A percentile compares a stretch with the other conserved stretches of the same genome.
Evolutionary conservation across 2,113 vertebrate species (phyloP).

Genomic region (Lophochroa leadbeateri): DNA sequence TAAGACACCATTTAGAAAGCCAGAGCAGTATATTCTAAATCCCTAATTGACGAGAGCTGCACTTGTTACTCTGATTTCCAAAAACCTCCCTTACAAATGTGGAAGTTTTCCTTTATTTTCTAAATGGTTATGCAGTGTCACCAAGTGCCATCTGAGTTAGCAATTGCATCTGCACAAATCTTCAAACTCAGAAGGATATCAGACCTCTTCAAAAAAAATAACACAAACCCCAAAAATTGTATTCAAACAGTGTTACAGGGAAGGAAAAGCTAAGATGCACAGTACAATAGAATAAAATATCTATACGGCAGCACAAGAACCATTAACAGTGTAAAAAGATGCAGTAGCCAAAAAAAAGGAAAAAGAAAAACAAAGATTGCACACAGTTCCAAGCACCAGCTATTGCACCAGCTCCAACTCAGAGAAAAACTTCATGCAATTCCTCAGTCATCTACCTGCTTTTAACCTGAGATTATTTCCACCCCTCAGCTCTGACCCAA

Average conservation of each 20-base stretch:
- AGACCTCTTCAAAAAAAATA: neutral
- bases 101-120: neutral
- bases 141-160: neutral
- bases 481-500: neutral
- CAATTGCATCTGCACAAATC: neutral
- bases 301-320: neutral
- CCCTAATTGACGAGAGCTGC: neutral
- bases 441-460: neutral
- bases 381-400: neutral
- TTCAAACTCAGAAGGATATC: neutral
- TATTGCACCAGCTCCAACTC: neutral
- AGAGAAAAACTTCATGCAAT: neutral
- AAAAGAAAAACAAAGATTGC: neutral
- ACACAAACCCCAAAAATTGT: rapidly evolving
- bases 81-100: neutral
- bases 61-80: neutral
- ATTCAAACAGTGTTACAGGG: rapidly evolving
- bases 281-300: neutral
- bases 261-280: neutral
- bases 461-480: neutral
- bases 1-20: neutral
- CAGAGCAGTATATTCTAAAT: neutral
- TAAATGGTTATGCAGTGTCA: neutral
- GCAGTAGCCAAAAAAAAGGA: neutral
- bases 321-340: neutral